These are phyloP conservation scores for Petrocephalus microphthalmus DNA, from an alignment of 2,113 vertebrate species.

Conservation along the genomic window DNA sequence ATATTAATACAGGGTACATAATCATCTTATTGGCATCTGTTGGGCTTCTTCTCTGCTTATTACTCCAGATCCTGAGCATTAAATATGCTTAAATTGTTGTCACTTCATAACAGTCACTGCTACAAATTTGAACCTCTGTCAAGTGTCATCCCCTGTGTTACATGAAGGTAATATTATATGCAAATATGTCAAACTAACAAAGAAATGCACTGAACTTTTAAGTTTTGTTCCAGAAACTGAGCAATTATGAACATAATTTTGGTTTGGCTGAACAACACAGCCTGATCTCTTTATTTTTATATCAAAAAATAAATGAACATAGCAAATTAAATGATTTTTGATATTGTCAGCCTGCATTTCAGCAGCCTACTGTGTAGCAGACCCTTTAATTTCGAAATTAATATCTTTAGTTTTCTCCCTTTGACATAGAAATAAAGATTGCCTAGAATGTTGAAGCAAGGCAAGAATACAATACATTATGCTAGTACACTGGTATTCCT, in stretches of 20 bases:
- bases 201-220: neutral
- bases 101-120: neutral
- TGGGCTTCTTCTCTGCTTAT: neutral
- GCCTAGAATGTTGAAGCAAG: neutral
- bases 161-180: neutral
- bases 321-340: neutral
- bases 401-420: neutral
- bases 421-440: neutral
- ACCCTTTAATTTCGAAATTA: neutral
- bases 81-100: neutral
- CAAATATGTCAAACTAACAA: neutral
- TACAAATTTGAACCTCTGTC: neutral
- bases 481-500: neutral
- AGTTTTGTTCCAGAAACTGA: neutral
- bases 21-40: slow-evolving; percentile 9
- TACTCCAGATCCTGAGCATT: neutral
- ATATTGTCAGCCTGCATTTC: neutral
- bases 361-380: neutral
- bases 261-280: neutral
- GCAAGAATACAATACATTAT: neutral
- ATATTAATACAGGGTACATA: slow-evolving; percentile 7
- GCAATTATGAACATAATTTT: neutral
- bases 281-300: neutral
- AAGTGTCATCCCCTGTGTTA: neutral
- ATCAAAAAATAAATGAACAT: neutral